Evolutionary conservation across 1,140 invertebrate species (phyloP).

Genomic region (Drosophila bifasciata): DNA sequence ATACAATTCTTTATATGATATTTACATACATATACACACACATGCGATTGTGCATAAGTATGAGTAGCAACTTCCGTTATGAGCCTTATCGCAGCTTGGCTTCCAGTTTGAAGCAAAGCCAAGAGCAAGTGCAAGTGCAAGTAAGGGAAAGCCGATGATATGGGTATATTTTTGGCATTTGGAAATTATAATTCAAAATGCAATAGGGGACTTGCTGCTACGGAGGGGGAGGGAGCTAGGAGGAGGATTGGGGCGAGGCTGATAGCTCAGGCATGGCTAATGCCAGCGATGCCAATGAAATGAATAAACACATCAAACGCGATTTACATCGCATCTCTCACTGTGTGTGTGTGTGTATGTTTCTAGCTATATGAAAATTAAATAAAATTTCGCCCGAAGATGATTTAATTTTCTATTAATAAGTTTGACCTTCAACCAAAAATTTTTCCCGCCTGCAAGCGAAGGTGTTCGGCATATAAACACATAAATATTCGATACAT

Average conservation of each 20-base stretch:
- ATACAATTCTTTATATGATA: background rate
- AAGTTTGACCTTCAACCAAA: slow-evolving; percentile 73
- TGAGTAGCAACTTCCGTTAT: slow-evolving; percentile 56
- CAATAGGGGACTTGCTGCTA: slow-evolving; percentile 1
- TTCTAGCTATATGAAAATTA: slow-evolving; percentile 63
- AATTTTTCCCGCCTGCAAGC: slow-evolving; percentile 53
- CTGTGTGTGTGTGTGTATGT: slow-evolving; percentile 37
- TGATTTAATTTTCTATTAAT: slow-evolving; percentile 82
- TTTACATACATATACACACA: background rate
- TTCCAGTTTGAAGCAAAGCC: slow-evolving; percentile 13
- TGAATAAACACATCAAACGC: slow-evolving; percentile 63
- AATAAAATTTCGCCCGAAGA: slow-evolving; percentile 61
- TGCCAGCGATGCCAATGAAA: slow-evolving; percentile 42
- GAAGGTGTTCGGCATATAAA: slow-evolving; percentile 62
- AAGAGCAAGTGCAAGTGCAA: slow-evolving; percentile 25
- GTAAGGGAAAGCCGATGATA: background rate
- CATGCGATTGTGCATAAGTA: slow-evolving; percentile 3
- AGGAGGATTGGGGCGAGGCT: slow-evolving; percentile 17
- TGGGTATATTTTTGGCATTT: slow-evolving; percentile 45
- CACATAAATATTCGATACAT: slow-evolving; percentile 31
- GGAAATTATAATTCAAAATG: slow-evolving; percentile 37
- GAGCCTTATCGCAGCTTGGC: slow-evolving; percentile 13
- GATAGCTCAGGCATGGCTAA: slow-evolving; percentile 48
- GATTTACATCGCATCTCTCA: slow-evolving; percentile 52
- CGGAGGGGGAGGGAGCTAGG: background rate